Conservation (phyloP, 2,113 vertebrate species). For the Murina feae region DNA sequence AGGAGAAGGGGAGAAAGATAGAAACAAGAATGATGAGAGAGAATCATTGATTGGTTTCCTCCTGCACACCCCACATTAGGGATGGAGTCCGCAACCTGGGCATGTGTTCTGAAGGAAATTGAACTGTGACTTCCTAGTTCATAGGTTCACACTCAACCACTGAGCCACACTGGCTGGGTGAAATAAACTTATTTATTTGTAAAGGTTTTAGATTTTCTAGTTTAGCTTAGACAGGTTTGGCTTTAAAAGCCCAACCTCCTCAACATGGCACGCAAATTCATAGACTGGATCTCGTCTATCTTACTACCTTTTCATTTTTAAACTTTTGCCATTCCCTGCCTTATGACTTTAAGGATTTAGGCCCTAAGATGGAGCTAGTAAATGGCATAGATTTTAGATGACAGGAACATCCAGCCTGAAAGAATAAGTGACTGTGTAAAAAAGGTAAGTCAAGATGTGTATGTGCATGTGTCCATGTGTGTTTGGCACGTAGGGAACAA, state of each 20-base stretch:
- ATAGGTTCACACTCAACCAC: too few relatives aligned
- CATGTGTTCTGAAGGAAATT: too few relatives aligned
- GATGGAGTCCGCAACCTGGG: too few relatives aligned
- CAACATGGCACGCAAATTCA: neutral
- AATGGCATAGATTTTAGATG: conserved; percentile 12
- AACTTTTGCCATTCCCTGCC: neutral
- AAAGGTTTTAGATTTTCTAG: conserved; percentile 5
- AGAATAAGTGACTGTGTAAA: neutral
- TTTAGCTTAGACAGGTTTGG: neutral
- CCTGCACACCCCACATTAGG: too few relatives aligned
- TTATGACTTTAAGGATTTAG: neutral
- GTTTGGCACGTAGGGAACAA: neutral
- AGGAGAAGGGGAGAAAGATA: too few relatives aligned
- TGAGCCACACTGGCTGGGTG: too few relatives aligned
- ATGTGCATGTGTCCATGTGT: neutral
- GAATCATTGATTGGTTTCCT: too few relatives aligned
- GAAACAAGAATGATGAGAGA: too few relatives aligned
- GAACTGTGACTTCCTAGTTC: too few relatives aligned
- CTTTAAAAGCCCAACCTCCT: neutral
- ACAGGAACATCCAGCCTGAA: neutral
- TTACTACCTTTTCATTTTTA: neutral
- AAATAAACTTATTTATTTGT: neutral
- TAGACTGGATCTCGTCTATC: neutral
- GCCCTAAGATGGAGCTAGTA: neutral
- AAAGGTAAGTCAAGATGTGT: neutral